A percentile compares a stretch with the other conserved stretches of the same genome.
Conservation (phyloP, 2,888 invertebrate genomes). For the Himalopsyche kuldschensis region DNA sequence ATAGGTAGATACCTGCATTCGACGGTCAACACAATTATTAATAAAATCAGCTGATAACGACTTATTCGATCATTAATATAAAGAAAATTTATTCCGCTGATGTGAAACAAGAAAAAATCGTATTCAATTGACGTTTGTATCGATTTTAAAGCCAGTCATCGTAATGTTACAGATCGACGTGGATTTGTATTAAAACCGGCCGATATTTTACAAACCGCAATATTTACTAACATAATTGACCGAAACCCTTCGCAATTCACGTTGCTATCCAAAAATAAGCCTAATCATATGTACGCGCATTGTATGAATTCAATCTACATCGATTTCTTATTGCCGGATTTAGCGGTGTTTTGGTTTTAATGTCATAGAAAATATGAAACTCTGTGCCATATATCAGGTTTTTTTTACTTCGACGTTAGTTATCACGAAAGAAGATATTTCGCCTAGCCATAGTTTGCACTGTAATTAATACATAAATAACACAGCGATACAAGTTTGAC, state of each 20-base stretch:
- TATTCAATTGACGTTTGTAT: background rate
- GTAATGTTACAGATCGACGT: background rate
- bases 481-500: no score
- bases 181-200: background rate
- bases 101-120: background rate
- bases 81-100: background rate
- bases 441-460: no score
- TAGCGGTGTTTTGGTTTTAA: no score
- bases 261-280: no score
- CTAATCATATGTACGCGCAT: no score
- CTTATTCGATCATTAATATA: background rate
- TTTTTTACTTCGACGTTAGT: no score
- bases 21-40: background rate
- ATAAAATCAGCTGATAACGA: background rate
- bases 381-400: no score
- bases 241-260: background rate
- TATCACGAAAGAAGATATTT: no score
- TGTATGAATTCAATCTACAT: no score
- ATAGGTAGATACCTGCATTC: background rate
- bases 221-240: background rate
- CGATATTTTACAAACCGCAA: background rate
- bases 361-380: no score
- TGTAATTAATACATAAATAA: no score
- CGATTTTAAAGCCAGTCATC: background rate
- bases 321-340: no score